Conservation (phyloP, 2,797 vertebrate genomes). For the Oophaga sylvatica region DNA sequence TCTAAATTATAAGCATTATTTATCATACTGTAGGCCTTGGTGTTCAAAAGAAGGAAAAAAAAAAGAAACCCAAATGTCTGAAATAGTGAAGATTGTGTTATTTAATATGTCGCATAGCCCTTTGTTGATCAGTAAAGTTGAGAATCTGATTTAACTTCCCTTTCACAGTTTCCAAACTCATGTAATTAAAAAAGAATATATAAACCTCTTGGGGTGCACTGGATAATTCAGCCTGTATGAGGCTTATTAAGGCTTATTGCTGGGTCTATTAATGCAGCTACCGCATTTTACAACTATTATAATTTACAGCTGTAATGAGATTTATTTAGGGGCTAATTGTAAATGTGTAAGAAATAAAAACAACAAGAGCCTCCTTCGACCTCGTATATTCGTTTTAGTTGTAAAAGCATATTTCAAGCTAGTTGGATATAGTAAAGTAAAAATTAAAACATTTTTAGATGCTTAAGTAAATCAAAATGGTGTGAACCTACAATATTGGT, state of each 20-base stretch:
- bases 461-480: no score
- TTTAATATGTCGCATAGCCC: constrained; percentile 9
- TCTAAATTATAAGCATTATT: constrained; percentile 47
- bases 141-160: constrained; percentile 33
- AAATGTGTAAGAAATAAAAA: constrained; percentile 15
- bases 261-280: constrained; percentile 7
- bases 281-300: constrained; percentile 22
- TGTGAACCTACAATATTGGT: no score
- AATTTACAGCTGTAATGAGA: constrained; percentile 33
- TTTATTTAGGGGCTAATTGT: constrained; percentile 35
- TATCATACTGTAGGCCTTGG: constrained; percentile 27
- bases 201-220: constrained; percentile 23
- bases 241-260: constrained; percentile 29
- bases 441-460: not conserved
- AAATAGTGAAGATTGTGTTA: not conserved
- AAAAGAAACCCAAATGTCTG: not conserved
- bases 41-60: not conserved
- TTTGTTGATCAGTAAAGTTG: constrained; percentile 37
- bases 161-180: constrained; percentile 41
- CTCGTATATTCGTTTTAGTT: not conserved
- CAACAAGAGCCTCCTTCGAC: not conserved
- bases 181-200: constrained; percentile 53
- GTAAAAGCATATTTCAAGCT: not conserved
- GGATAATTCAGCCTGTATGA: constrained; percentile 38
- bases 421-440: not conserved